These are phyloP conservation scores for Temnothorax ravouxi DNA, from an alignment of 2,888 invertebrate genomes.

Conservation along the genomic window DNA sequence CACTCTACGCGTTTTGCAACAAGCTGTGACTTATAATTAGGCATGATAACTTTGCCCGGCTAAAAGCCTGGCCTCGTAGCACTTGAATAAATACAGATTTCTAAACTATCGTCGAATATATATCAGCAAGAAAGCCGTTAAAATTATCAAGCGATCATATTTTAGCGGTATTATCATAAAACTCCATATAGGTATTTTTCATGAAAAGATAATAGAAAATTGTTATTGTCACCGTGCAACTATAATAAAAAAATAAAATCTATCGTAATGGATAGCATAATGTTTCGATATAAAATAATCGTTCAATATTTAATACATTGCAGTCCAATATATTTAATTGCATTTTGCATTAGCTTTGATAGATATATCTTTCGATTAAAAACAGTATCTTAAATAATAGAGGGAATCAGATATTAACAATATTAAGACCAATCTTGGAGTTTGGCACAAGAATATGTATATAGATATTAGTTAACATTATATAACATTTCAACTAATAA, in stretches of 20 bases:
- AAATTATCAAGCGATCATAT: neutral
- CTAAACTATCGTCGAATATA: conserved; percentile 9
- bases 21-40: conserved; percentile 58
- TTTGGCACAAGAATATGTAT: neutral
- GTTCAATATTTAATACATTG: neutral
- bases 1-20: neutral
- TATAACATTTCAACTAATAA: neutral
- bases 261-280: neutral
- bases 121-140: neutral
- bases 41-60: neutral
- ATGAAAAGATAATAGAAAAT: neutral
- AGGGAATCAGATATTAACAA: neutral
- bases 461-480: neutral
- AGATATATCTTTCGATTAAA: conserved; percentile 10
- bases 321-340: neutral
- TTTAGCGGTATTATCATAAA: neutral
- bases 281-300: neutral
- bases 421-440: neutral
- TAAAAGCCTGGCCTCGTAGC: conserved; percentile 1
- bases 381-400: neutral
- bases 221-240: neutral
- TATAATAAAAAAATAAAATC: neutral
- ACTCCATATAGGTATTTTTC: neutral
- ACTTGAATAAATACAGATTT: conserved; percentile 70
- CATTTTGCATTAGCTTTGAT: neutral